Evolutionary conservation across 2,888 invertebrate species (phyloP), one percentile per base, ranked within the genome.

Genomic region (Clivina fossor): DNA sequence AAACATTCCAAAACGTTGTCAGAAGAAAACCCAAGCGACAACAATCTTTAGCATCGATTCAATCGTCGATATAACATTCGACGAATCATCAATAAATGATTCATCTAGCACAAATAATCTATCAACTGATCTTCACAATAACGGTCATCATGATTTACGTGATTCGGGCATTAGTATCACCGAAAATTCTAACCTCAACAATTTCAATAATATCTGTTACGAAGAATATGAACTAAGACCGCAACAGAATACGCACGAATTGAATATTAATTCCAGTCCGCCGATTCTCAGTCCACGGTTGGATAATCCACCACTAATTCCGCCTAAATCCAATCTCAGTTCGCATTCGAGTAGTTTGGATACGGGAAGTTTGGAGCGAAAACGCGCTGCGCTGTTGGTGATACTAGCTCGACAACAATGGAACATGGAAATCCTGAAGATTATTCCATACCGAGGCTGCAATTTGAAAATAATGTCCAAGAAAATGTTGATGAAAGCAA

Each of bases 151-250:
- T 51, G 80, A 80, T 62, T 68, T 80, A 8, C 73, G 80, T 3
- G 81, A 81, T 66, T 80, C 80, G 2, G 80, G 80, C 9, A 75
- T 76, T 38, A 74, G 74, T 62, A 72, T 74, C 62, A 68, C 73
- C 1, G 74, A 74, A 56, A 66, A 69, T 40, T 63, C 68, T 8
- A 69, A 67, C 50, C 57, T 74, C 37, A 75, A 74, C 47, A 74
- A 74, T 62, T 73, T 75, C 59, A 74, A 75, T 57, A 70, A 71
- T 49, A 66, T 70, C 3, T 70, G 71, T 56, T 75, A 74, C 57
- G 74, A 74, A 57, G 74, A 75, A 20, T 74, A 70, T 57, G 74
- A 75, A 37, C 58, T 72, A 35, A 65, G 70, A 15, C 58, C 64
- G 0, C n/a, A n/a, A n/a, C 71, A 71, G 40, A 20, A n/a, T 2